A percentile compares a stretch with the other conserved stretches of the same genome.
Evolutionary conservation across 2,113 vertebrate genomes (phyloP).

Genomic region (Oxyruncus cristatus): DNA sequence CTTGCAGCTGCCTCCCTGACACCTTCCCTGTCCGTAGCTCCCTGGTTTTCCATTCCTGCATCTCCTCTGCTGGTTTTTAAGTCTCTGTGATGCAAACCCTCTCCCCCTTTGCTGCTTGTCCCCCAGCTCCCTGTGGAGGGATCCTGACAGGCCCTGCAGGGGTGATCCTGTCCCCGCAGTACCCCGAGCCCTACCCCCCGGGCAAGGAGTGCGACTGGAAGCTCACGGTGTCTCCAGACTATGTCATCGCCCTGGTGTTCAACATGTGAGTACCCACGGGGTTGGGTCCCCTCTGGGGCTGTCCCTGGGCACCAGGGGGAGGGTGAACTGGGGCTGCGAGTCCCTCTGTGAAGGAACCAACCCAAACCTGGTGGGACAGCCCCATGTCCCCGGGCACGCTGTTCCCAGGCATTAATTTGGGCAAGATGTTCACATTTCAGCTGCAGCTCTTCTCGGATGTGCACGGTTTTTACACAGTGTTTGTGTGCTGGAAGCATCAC

Average conservation of each 20-base stretch:
- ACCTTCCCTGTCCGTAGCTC: fast-evolving
- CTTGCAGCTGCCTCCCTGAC: not conserved
- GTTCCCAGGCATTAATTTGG: fast-evolving
- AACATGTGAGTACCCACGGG: constrained; percentile 78
- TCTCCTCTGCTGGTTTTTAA: fast-evolving
- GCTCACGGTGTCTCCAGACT: constrained; percentile 88
- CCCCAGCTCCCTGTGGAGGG: constrained; percentile 91
- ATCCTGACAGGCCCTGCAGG: constrained; percentile 88
- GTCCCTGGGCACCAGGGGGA: not conserved
- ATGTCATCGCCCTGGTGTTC: constrained; percentile 92
- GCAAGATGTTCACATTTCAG: fast-evolving
- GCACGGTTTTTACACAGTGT: fast-evolving
- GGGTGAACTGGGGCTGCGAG: fast-evolving
- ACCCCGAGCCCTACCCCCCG: constrained; percentile 92
- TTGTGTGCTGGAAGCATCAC: too few relatives aligned
- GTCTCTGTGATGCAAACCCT: not conserved
- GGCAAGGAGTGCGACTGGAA: constrained; percentile 96
- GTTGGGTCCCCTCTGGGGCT: fast-evolving
- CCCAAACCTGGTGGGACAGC: too few relatives aligned
- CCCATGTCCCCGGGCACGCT: fast-evolving
- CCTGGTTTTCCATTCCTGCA: too few relatives aligned
- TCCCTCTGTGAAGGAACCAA: not conserved
- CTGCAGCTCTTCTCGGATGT: fast-evolving
- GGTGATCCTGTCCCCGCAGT: constrained; percentile 93
- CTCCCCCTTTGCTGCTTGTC: not conserved